Conservation (phyloP, 1,140 invertebrate genomes). For the Belonocnema kinseyi region DNA sequence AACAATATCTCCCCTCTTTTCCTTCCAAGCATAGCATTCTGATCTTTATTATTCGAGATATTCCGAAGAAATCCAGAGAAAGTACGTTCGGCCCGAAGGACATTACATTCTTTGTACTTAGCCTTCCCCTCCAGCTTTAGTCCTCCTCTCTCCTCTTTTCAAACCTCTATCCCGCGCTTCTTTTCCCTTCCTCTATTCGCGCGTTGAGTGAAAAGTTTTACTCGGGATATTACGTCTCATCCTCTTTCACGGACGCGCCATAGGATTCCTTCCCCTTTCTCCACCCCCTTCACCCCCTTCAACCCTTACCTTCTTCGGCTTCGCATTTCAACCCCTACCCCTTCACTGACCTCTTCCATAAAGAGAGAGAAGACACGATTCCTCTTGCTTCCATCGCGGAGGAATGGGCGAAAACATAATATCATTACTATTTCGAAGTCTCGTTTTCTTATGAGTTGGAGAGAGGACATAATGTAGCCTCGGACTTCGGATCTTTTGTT, state of each 20-base stretch:
- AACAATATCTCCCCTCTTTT: neutral
- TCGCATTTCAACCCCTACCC: constrained; percentile 7
- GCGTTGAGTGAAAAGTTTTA: constrained; percentile 75
- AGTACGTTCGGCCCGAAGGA: constrained; percentile 57
- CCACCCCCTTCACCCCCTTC: constrained; percentile 31
- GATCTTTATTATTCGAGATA: constrained; percentile 59
- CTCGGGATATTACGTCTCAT: constrained; percentile 72
- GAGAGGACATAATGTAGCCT: constrained; percentile 65
- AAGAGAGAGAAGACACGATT: constrained; percentile 28
- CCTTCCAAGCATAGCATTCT: constrained; percentile 41
- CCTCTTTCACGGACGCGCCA: constrained; percentile 51
- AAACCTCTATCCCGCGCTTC: constrained; percentile 42
- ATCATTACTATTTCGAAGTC: constrained; percentile 73
- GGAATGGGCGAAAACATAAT: constrained; percentile 65
- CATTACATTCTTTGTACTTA: constrained; percentile 60
- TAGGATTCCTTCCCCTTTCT: constrained; percentile 40
- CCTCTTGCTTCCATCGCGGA: constrained; percentile 37
- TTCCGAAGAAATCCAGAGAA: constrained; percentile 58
- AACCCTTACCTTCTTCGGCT: constrained; percentile 33
- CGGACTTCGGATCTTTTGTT: constrained; percentile 64
- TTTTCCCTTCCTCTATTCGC: constrained; percentile 58
- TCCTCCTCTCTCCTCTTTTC: constrained; percentile 43
- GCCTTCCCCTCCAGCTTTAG: constrained; percentile 53
- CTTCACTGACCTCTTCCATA: constrained; percentile 29
- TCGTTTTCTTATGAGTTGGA: constrained; percentile 72